Evolutionary conservation across 1,140 invertebrate genomes (phyloP).

Genomic region (Bombus sibiricus): DNA sequence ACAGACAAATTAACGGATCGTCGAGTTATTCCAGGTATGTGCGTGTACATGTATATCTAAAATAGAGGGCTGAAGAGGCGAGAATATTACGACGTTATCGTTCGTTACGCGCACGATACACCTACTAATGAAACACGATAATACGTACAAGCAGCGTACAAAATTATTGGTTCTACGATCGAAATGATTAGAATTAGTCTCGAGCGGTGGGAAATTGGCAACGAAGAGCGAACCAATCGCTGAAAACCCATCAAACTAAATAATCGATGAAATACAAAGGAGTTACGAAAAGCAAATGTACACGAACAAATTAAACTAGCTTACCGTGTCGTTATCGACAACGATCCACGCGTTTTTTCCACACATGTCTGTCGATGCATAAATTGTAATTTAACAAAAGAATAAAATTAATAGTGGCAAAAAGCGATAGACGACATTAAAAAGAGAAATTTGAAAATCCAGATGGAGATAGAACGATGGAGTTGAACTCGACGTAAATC

Average conservation of each 20-base stretch:
- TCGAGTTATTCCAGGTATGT: constrained; percentile 1
- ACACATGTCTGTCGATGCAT: too few relatives aligned
- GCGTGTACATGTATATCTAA: constrained; percentile 1
- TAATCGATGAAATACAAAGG: neutral
- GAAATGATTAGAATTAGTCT: constrained; percentile 23
- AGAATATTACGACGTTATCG: constrained; percentile 61
- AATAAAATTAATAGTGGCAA: neutral
- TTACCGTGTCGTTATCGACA: neutral
- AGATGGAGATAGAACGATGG: neutral
- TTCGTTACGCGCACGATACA: constrained; percentile 50
- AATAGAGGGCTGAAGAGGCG: neutral
- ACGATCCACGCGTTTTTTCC: neutral
- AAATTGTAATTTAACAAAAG: neutral
- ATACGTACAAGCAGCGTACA: neutral
- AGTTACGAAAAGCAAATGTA: neutral
- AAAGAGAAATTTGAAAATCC: neutral
- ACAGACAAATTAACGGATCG: constrained; percentile 60
- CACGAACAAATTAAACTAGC: neutral
- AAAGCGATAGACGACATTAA: neutral
- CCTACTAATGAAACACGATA: constrained; percentile 32
- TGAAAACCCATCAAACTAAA: neutral
- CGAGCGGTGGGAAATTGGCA: neutral
- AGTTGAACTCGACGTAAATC: neutral
- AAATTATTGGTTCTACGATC: constrained; percentile 17
- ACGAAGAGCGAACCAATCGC: too few relatives aligned